These are phyloP conservation scores for Leucosticte australis DNA, from an alignment of 2,113 vertebrate species.

Conservation along the genomic window DNA sequence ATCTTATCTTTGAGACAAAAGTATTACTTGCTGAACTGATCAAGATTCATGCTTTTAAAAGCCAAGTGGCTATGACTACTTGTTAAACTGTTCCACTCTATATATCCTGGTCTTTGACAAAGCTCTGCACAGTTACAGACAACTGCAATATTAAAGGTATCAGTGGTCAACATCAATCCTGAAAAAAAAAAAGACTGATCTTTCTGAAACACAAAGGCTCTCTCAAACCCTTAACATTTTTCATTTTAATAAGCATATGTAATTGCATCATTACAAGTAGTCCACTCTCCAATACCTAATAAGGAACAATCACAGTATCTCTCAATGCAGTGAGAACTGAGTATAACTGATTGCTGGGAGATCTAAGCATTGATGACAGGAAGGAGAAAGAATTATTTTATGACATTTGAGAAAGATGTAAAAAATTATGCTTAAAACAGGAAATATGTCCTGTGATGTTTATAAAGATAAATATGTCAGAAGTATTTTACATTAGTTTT, in stretches of 20 bases:
- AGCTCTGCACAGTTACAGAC: not conserved
- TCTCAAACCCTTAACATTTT: not conserved
- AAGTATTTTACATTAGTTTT: not conserved
- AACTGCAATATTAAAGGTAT: not conserved
- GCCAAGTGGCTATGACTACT: not conserved
- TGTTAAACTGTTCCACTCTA: not conserved
- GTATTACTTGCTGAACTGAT: not conserved
- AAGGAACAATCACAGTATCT: not conserved
- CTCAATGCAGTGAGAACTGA: not conserved
- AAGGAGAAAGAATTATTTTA: not conserved
- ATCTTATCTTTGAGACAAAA: slow-evolving; percentile 13
- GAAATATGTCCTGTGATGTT: not conserved
- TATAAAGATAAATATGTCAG: not conserved
- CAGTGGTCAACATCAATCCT: not conserved
- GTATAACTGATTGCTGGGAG: not conserved
- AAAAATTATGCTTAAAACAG: not conserved
- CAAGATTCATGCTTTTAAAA: not conserved
- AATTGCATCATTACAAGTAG: not conserved
- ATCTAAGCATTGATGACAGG: not conserved
- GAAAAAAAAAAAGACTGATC: not conserved
- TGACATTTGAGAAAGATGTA: not conserved
- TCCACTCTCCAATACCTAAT: not conserved
- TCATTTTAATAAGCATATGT: not conserved
- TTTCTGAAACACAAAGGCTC: not conserved
- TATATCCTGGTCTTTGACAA: not conserved